Conservation (phyloP, 2,888 invertebrate genomes). For the Polymixis lichenea region DNA sequence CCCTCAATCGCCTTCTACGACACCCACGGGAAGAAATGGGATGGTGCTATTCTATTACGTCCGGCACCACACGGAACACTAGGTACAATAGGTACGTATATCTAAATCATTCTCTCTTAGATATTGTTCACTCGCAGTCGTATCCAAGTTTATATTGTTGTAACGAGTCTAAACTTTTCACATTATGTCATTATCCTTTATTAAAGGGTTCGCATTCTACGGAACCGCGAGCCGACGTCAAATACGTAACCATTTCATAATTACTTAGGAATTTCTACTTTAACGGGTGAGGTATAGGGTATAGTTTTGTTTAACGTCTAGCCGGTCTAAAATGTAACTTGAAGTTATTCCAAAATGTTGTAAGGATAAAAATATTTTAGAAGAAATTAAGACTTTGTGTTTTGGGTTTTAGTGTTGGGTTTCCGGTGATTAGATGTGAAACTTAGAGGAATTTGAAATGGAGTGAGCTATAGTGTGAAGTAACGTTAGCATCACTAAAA, state of each 20-base stretch:
- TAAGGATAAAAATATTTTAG: background rate
- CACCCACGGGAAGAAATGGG: no score
- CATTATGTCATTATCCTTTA: constrained; percentile 61
- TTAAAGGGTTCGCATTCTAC: constrained; percentile 56
- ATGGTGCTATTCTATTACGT: no score
- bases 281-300: rapidly evolving
- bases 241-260: constrained; percentile 28
- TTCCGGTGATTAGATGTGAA: background rate
- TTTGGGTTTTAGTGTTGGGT: rapidly evolving
- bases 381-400: background rate
- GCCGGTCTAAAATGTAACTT: constrained; percentile 18
- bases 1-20: no score
- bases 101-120: constrained; percentile 18
- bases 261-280: constrained; percentile 16
- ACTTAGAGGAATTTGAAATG: constrained; percentile 26
- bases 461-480: constrained; percentile 63
- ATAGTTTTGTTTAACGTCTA: background rate
- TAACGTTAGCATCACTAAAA: constrained; percentile 71
- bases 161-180: constrained; percentile 53
- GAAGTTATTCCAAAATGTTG: background rate
- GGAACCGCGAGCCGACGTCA: constrained; percentile 34
- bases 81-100: background rate
- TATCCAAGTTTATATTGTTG: constrained; percentile 23
- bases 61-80: no score
- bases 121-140: constrained; percentile 23